phyloP scores from a whole-genome alignment of 2,888 invertebrate species.

The Eupithecia centaureata region DNA sequence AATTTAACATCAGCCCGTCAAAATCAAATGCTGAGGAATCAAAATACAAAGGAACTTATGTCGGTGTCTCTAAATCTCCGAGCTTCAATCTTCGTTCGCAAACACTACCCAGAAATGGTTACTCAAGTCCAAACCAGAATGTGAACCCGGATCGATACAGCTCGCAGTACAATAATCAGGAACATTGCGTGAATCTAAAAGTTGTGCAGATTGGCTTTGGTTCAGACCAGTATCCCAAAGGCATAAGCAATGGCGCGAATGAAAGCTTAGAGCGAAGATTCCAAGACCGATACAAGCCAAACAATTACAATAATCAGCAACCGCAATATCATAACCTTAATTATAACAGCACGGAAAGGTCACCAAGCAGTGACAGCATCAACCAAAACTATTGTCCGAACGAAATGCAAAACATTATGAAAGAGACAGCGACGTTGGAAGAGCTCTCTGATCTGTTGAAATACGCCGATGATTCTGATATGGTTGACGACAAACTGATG shows the following conservation, averaged over 20 bases:
- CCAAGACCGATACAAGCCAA: conserved; percentile 80
- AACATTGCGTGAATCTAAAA: conserved; percentile 83
- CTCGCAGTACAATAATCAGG: conserved; percentile 81
- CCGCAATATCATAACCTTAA: conserved; percentile 73
- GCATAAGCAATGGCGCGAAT: conserved; percentile 76
- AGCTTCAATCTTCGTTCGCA: conserved; percentile 85
- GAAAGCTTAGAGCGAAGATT: conserved; percentile 78
- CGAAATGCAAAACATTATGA: conserved; percentile 76
- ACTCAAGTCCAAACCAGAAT: conserved; percentile 70
- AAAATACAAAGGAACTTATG: conserved; percentile 72
- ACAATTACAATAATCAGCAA: conserved; percentile 70
- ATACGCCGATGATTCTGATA: conserved; percentile 90
- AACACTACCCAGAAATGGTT: conserved; percentile 89
- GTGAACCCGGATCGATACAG: conserved; percentile 80
- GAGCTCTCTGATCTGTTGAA: conserved; percentile 89
- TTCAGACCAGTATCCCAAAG: conserved; percentile 84
- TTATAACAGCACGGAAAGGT: conserved; percentile 72
- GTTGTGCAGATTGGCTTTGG: conserved; percentile 86
- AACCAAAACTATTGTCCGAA: conserved; percentile 76
- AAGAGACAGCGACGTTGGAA: conserved; percentile 86
- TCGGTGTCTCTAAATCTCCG: conserved; percentile 74
- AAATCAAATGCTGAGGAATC: conserved; percentile 77
- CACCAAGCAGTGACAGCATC: conserved; percentile 76
- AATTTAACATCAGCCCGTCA: conserved; percentile 79
- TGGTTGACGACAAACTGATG: conserved; percentile 78